Evolutionary conservation across 1,140 invertebrate species (phyloP).

Genomic region (Aphis gossypii): DNA sequence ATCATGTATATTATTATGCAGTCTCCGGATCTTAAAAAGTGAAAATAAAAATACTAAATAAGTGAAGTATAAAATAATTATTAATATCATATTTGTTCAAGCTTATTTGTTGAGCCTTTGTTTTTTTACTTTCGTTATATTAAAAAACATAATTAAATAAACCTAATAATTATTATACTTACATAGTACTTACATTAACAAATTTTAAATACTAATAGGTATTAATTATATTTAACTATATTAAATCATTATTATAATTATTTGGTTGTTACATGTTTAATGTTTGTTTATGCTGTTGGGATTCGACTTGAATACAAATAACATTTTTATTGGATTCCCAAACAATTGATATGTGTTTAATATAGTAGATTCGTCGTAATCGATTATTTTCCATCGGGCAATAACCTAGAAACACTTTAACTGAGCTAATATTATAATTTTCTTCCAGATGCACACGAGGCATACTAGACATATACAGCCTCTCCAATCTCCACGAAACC

Average conservation of each 20-base stretch:
- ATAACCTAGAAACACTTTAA: neutral
- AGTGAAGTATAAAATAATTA: neutral
- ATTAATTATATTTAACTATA: too few species aligned
- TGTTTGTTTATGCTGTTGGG: neutral
- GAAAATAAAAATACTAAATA: neutral
- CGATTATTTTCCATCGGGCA: neutral
- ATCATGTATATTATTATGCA: neutral
- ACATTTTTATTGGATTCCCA: neutral
- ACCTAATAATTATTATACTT: neutral
- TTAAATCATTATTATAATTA: neutral
- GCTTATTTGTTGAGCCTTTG: neutral
- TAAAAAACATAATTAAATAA: neutral
- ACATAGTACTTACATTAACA: too few species aligned
- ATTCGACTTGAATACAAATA: neutral
- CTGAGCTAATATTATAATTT: neutral
- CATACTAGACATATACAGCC: too few species aligned
- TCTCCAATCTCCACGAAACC: neutral
- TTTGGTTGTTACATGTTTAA: neutral
- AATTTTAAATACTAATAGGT: too few species aligned
- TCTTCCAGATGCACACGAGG: too few species aligned
- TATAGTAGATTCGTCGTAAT: neutral
- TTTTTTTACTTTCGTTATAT: neutral
- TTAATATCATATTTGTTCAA: neutral
- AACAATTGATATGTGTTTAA: neutral
- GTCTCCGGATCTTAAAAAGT: neutral